These are phyloP conservation scores for Cricetomys ansorgei DNA, from an alignment of 2,113 vertebrate genomes.

Conservation along the genomic window DNA sequence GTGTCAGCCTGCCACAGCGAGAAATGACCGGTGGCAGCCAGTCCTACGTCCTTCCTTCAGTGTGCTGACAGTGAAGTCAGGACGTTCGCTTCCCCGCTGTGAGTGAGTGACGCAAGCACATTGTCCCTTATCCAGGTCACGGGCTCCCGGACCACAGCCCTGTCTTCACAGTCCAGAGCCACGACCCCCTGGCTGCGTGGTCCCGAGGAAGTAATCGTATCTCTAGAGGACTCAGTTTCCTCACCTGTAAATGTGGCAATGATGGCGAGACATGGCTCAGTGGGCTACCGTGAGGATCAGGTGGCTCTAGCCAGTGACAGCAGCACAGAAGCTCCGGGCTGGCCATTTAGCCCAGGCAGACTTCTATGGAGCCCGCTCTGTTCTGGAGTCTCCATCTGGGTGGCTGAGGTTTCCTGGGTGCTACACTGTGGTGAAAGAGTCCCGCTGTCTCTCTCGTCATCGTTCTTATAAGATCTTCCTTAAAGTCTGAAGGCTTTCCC, in stretches of 20 bases:
- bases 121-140: rapidly evolving
- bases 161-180: rapidly evolving
- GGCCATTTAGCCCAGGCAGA: neutral
- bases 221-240: neutral
- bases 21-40: too few relatives aligned
- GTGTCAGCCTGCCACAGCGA: rapidly evolving
- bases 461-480: neutral
- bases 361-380: rapidly evolving
- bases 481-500: neutral
- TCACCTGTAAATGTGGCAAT: neutral
- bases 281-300: neutral
- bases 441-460: neutral
- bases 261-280: neutral
- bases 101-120: neutral
- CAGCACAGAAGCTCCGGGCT: neutral
- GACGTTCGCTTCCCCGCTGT: rapidly evolving
- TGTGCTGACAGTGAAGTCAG: rapidly evolving
- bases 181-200: neutral
- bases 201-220: neutral
- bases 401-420: neutral
- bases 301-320: neutral
- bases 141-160: neutral
- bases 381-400: rapidly evolving
- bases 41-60: neutral
- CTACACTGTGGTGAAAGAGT: rapidly evolving